Evolutionary conservation across 2,888 invertebrate genomes (phyloP).

Genomic region (Ectemnius cavifrons): DNA sequence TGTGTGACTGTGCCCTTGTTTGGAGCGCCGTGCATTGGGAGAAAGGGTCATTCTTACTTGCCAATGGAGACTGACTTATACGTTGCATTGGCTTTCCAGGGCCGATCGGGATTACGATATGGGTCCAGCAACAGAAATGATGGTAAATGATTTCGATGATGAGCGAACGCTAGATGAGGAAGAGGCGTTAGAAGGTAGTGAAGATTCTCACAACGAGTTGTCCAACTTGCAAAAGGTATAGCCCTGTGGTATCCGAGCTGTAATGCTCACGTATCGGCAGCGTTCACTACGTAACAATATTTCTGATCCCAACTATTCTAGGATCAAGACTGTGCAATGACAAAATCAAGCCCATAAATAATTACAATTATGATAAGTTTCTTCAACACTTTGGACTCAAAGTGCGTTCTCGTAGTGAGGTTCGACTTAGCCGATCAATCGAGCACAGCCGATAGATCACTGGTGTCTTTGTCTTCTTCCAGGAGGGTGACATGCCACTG

Average conservation of each 20-base stretch:
- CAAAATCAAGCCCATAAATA: constrained; percentile 66
- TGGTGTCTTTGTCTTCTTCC: constrained; percentile 57
- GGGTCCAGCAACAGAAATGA: constrained; percentile 97
- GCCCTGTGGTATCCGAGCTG: constrained; percentile 20
- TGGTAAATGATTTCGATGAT: constrained; percentile 98
- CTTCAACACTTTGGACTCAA: constrained; percentile 64
- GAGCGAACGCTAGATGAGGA: constrained; percentile 98
- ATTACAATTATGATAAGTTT: constrained; percentile 66
- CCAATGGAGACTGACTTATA: background rate
- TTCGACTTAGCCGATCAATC: constrained; percentile 52
- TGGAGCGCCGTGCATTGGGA: background rate
- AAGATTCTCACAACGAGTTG: constrained; percentile 93
- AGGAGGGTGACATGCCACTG: constrained; percentile 97
- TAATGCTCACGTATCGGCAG: constrained; percentile 38
- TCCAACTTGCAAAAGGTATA: constrained; percentile 89
- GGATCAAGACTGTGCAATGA: constrained; percentile 66
- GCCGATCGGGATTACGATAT: constrained; percentile 83
- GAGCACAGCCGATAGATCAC: constrained; percentile 11
- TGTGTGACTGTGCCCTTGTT: background rate
- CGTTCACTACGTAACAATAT: constrained; percentile 60
- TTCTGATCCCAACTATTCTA: constrained; percentile 66
- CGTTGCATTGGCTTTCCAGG: constrained; percentile 57
- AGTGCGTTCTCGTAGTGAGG: constrained; percentile 66
- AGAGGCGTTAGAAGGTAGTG: constrained; percentile 94
- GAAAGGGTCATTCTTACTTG: background rate